phyloP scores from a whole-genome alignment of 2,113 vertebrate genomes.

The Pangasianodon hypophthalmus region DNA sequence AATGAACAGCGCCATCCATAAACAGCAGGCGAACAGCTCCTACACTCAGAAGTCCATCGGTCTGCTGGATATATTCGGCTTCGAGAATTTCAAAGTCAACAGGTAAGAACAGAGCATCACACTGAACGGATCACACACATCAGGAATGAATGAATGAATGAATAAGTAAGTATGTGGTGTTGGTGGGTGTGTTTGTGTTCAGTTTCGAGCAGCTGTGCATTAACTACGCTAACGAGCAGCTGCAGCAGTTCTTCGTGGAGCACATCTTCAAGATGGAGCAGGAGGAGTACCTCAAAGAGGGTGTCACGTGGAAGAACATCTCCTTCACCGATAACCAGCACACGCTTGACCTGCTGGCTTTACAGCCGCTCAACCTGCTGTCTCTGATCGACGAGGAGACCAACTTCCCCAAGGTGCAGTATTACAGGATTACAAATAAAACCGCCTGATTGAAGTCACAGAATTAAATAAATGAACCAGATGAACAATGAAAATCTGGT shows the following conservation, averaged over 20 bases:
- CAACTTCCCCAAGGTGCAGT: conserved; percentile 86
- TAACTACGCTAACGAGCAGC: conserved; percentile 93
- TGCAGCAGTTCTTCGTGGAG: conserved; percentile 93
- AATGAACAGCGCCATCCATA: conserved; percentile 85
- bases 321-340: conserved; percentile 82
- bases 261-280: conserved; percentile 92
- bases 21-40: conserved; percentile 62
- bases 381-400: conserved; percentile 94
- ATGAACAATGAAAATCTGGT: not conserved
- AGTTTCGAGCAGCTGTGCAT: conserved; percentile 98
- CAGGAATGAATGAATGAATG: not conserved
- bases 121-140: not conserved
- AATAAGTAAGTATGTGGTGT: not conserved
- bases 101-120: conserved; percentile 72
- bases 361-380: conserved; percentile 85
- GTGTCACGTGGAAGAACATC: conserved; percentile 82
- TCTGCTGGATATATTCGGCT: conserved; percentile 96
- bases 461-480: not conserved
- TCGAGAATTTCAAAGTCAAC: conserved; percentile 92
- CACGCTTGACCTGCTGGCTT: conserved; percentile 82
- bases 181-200: conserved; percentile 27
- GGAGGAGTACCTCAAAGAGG: conserved; percentile 84
- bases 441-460: not conserved
- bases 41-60: conserved; percentile 77
- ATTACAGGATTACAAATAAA: not conserved